Evolutionary conservation across 2,888 invertebrate genomes (phyloP).

Genomic region (Drosophila robusta): DNA sequence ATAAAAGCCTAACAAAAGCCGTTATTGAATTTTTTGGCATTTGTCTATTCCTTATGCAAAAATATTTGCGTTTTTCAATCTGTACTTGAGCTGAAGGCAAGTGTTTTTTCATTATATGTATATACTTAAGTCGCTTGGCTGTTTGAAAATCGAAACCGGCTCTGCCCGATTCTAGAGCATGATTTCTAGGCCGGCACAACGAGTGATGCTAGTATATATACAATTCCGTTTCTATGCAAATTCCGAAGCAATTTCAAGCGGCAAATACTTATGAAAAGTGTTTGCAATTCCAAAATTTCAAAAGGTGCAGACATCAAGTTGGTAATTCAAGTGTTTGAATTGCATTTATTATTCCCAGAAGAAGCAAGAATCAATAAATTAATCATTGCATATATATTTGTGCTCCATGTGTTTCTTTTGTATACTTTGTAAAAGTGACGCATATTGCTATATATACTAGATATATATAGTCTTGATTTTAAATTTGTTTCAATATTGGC

Average conservation of each 20-base stretch:
- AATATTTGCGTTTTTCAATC: constrained; percentile 24
- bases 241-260: constrained; percentile 12
- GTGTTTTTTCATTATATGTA: constrained; percentile 7
- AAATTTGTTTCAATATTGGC: no score
- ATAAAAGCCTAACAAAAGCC: constrained; percentile 34
- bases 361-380: not conserved
- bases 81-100: constrained; percentile 46
- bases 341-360: constrained; percentile 3
- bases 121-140: not conserved
- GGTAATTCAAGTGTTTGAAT: constrained; percentile 4
- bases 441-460: no score
- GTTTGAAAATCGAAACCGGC: constrained; percentile 60
- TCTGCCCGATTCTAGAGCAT: constrained; percentile 60
- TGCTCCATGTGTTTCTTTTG: no score
- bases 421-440: no score
- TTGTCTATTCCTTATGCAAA: constrained; percentile 27
- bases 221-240: constrained; percentile 47
- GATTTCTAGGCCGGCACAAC: constrained; percentile 26
- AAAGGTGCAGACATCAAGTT: constrained; percentile 6
- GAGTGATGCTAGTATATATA: constrained; percentile 1
- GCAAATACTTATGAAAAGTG: not conserved
- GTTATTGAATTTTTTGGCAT: constrained; percentile 59
- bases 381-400: no score
- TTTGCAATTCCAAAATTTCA: constrained; percentile 2
- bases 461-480: no score